A percentile compares a stretch with the other conserved stretches of the same genome.
Conservation (phyloP, 2,888 invertebrate genomes). For the Tetanocera ferruginea region DNA sequence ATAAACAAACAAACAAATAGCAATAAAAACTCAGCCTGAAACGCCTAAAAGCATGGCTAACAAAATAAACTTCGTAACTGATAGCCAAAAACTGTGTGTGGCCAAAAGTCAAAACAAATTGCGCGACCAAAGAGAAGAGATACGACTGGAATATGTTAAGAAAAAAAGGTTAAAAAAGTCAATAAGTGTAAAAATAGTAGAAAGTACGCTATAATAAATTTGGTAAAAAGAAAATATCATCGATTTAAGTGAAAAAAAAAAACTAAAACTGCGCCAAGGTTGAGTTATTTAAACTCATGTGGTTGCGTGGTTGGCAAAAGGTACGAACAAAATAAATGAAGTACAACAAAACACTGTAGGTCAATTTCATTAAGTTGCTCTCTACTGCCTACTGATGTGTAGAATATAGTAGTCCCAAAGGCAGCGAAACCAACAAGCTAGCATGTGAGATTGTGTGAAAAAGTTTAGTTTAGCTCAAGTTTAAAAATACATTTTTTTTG, state of each 20-base stretch:
- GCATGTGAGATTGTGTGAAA: too few relatives aligned
- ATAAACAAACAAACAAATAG: conserved; percentile 19
- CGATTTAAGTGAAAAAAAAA: neutral
- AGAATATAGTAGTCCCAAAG: too few relatives aligned
- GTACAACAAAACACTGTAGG: neutral
- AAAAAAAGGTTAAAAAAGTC: neutral
- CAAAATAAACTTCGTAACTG: conserved; percentile 40
- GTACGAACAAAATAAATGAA: neutral
- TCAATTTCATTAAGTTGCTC: neutral
- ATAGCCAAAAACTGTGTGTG: conserved; percentile 7
- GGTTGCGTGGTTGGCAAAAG: neutral
- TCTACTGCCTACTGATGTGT: too few relatives aligned
- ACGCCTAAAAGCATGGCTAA: conserved; percentile 48
- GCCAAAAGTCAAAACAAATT: conserved; percentile 20
- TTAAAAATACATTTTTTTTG: too few relatives aligned
- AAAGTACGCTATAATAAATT: neutral
- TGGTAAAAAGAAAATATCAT: too few relatives aligned
- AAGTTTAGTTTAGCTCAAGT: too few relatives aligned
- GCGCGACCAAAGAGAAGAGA: neutral
- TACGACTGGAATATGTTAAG: neutral
- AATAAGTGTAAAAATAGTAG: neutral
- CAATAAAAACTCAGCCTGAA: conserved; percentile 9
- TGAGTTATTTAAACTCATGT: neutral
- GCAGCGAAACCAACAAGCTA: too few relatives aligned
- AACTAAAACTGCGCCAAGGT: neutral